A percentile compares a stretch with the other conserved stretches of the same genome.
Conservation (phyloP, 2,797 vertebrate genomes). For the Atherinosoma microstoma region DNA sequence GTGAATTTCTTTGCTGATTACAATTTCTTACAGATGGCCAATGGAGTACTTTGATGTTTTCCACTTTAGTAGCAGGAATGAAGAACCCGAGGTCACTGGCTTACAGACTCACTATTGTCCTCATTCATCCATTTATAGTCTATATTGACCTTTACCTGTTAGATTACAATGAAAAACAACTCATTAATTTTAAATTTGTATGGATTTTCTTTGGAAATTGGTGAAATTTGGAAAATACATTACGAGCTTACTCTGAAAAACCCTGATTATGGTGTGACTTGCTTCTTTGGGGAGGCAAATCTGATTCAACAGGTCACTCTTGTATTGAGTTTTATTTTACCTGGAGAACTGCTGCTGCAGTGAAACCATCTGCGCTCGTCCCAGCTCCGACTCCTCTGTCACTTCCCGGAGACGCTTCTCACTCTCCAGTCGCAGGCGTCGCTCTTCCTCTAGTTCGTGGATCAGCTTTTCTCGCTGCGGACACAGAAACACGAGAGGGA, state of each 20-base stretch:
- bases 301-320: neutral
- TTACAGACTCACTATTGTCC: neutral
- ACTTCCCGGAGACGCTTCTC: slow-evolving; percentile 89
- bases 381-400: slow-evolving; percentile 88
- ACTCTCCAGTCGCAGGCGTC: slow-evolving; percentile 90
- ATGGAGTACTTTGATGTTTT: neutral
- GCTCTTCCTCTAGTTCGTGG: slow-evolving; percentile 93
- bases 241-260: neutral
- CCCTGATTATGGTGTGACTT: no score
- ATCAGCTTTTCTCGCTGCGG: slow-evolving; percentile 93
- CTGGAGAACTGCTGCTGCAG: slow-evolving; percentile 92
- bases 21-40: slow-evolving; percentile 28
- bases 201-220: neutral
- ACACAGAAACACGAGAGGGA: neutral
- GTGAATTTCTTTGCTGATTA: slow-evolving; percentile 19
- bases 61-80: slow-evolving; percentile 3
- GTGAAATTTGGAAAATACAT: neutral
- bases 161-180: neutral
- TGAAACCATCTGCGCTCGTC: slow-evolving; percentile 88
- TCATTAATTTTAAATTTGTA: neutral
- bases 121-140: neutral
- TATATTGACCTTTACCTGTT: neutral
- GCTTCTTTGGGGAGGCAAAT: no score
- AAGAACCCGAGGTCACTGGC: neutral
- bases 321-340: slow-evolving; percentile 64